Base-by-base conservation (phyloP, 2,888 invertebrate genomes). In the Drosophila pullipes region DNA sequence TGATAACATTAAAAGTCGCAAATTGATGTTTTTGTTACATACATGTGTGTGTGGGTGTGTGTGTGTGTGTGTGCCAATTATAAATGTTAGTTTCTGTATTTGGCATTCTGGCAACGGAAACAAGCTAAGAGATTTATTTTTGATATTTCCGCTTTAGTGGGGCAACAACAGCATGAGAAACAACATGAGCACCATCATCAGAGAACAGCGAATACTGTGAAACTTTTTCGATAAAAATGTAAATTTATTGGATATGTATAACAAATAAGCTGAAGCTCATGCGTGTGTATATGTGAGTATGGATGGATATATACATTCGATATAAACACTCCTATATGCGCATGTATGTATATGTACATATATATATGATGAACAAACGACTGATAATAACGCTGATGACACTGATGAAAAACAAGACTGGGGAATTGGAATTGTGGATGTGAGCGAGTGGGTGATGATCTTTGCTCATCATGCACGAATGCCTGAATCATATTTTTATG, bases 161-260 rank as follows among this genome's bases (percentile, higher is more conserved):
- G 69, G 66, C 71, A 78, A 75, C 66, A 83, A 55, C 66, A 80
- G 53, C 55, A 70, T 16, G 13, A 39, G 47, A 30, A 62, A 31
- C 39, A 67, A 59, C 49, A 74, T 47, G 41, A 62, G 44, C 64
- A 81, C 64, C 58, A 80, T 59, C 73, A 81, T 82, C 58, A 55
- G 76, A 73, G 73, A 67, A 59, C 66, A 60, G 63, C 62, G 55
- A 71, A 63, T 44, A 62, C 66, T 74, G 57, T 64, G 64, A 89
- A 89, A 90, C 81, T 90, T 90, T 90, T 90, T 90, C 89, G 87
- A 90, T 90, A 90, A 90, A 90, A 90, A 90, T 90, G 90, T 90
- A 90, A 90, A 90, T 90, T 90, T 90, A 89, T 87, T 83, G 87
- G 81, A 80, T 81, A 82, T 88, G 83, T 86, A 79, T 82, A 82